A percentile compares a stretch with the other conserved stretches of the same genome.
phyloP scores from a whole-genome alignment of 2,888 invertebrate species.

The Formica aserva region DNA sequence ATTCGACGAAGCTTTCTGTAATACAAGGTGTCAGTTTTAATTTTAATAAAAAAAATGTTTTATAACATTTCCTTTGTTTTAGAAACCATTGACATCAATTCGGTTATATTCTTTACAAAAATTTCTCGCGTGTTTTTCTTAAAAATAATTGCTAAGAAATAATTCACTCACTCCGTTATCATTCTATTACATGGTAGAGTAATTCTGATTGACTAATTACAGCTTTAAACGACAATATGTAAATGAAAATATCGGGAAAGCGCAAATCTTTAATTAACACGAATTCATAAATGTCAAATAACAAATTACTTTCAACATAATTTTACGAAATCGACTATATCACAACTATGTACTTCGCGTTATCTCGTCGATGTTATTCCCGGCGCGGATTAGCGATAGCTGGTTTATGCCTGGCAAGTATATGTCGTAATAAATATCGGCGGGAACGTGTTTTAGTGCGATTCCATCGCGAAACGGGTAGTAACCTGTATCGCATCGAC shows the following conservation, averaged over 20 bases:
- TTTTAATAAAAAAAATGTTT: background rate
- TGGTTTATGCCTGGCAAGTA: slow-evolving; percentile 46
- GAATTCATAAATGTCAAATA: slow-evolving; percentile 42
- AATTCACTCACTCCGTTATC: slow-evolving; percentile 1
- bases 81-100: background rate
- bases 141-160: slow-evolving; percentile 8
- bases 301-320: slow-evolving; percentile 35
- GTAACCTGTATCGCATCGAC: slow-evolving; percentile 27
- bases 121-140: background rate
- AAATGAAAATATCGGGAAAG: slow-evolving; percentile 26
- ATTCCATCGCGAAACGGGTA: slow-evolving; percentile 44
- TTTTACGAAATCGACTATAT: slow-evolving; percentile 17
- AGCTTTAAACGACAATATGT: slow-evolving; percentile 16
- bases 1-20: background rate
- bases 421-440: slow-evolving; percentile 41
- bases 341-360: background rate
- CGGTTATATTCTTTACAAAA: background rate
- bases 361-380: slow-evolving; percentile 34
- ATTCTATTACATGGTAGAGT: slow-evolving; percentile 9
- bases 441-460: slow-evolving; percentile 42
- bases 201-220: slow-evolving; percentile 33
- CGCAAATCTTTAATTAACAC: slow-evolving; percentile 37
- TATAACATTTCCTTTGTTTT: background rate
- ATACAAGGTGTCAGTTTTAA: background rate
- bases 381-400: slow-evolving; percentile 38